Conservation (phyloP, 2,113 vertebrate genomes). For the Equus quagga region DNA sequence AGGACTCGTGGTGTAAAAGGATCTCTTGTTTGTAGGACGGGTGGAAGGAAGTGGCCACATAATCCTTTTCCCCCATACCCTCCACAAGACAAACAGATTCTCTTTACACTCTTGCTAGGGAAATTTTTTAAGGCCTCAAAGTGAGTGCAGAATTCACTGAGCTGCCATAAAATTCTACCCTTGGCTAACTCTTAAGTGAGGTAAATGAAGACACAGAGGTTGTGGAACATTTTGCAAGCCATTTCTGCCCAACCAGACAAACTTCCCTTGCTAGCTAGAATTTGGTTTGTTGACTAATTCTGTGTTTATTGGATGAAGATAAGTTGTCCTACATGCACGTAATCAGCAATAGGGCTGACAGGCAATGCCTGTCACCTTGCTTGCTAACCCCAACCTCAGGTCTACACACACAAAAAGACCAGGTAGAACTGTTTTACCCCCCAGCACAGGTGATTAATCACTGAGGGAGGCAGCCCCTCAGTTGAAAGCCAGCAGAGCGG, state of each 20-base stretch:
- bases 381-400: slow-evolving; percentile 46
- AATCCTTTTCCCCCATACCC: slow-evolving; percentile 68
- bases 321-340: not conserved
- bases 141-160: slow-evolving; percentile 64
- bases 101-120: slow-evolving; percentile 60
- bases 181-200: slow-evolving; percentile 67
- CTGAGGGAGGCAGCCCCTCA: slow-evolving; percentile 32
- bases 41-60: slow-evolving; percentile 52
- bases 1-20: slow-evolving; percentile 46
- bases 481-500: slow-evolving; percentile 77
- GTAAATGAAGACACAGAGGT: not conserved
- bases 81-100: slow-evolving; percentile 69
- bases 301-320: not conserved
- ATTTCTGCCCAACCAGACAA: slow-evolving; percentile 34
- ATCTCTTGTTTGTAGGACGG: not conserved
- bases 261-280: not conserved
- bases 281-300: not conserved
- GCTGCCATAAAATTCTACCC: slow-evolving; percentile 56
- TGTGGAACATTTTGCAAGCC: not conserved
- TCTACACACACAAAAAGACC: slow-evolving; percentile 40
- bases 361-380: not conserved
- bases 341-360: not conserved
- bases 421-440: slow-evolving; percentile 72
- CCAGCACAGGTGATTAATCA: slow-evolving; percentile 87
- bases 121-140: slow-evolving; percentile 60